phyloP scores from a whole-genome alignment of 2,888 invertebrate genomes.

The Sphaeridia pumilis region DNA sequence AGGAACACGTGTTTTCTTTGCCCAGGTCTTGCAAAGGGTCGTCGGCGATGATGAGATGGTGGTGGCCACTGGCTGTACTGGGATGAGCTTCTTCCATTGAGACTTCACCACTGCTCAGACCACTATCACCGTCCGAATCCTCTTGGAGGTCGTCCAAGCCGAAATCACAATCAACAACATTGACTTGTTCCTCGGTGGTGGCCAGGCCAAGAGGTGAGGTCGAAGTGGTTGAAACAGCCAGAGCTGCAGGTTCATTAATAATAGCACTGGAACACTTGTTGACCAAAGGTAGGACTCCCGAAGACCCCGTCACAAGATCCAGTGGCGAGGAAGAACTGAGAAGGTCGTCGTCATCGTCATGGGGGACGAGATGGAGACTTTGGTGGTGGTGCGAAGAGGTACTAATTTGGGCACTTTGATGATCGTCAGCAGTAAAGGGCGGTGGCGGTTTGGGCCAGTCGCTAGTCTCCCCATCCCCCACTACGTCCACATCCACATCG shows the following conservation, averaged over 20 bases:
- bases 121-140: too few species aligned
- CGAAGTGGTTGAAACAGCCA: too few species aligned
- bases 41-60: neutral
- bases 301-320: neutral
- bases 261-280: too few species aligned
- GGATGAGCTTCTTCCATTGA: too few species aligned
- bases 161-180: too few species aligned
- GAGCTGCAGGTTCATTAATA: too few species aligned
- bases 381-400: neutral
- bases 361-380: neutral
- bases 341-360: constrained; percentile 2
- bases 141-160: too few species aligned
- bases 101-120: too few species aligned
- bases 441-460: constrained; percentile 34
- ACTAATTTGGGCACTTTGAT: neutral
- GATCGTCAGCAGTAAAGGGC: constrained; percentile 1
- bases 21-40: neutral
- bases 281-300: too few species aligned
- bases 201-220: too few species aligned
- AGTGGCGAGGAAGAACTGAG: constrained; percentile 2
- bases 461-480: constrained; percentile 32
- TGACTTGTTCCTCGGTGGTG: too few species aligned
- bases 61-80: neutral
- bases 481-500: constrained; percentile 31
- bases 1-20: constrained; percentile 27